phyloP scores from a whole-genome alignment of 2,888 invertebrate species.

The Gastracanthus pulcherrimus region DNA sequence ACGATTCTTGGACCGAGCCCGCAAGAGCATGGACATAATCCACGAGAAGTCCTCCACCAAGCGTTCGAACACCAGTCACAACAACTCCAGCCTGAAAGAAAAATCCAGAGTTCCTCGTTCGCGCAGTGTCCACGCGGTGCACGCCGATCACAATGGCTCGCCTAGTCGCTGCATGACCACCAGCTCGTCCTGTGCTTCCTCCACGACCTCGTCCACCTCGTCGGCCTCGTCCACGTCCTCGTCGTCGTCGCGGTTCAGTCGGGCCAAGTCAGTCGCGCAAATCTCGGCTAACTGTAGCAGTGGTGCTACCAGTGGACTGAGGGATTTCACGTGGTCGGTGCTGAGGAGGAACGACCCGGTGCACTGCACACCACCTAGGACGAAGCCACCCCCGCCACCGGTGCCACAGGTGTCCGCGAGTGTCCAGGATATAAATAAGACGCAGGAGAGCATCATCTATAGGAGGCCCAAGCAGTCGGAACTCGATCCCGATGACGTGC shows the following conservation, averaged over 20 bases:
- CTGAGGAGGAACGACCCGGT: constrained; percentile 70
- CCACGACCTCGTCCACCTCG: constrained; percentile 56
- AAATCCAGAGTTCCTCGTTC: constrained; percentile 77
- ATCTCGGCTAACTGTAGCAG: constrained; percentile 71
- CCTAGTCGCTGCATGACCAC: constrained; percentile 58
- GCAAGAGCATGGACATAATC: constrained; percentile 81
- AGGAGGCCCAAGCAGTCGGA: constrained; percentile 75
- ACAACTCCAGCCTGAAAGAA: constrained; percentile 20
- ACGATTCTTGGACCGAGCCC: constrained; percentile 84
- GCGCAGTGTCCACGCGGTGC: constrained; percentile 79
- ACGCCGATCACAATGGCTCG: constrained; percentile 63
- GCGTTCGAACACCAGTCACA: constrained; percentile 66
- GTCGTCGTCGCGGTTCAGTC: constrained; percentile 69
- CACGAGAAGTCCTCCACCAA: constrained; percentile 72
- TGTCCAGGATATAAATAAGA: constrained; percentile 64
- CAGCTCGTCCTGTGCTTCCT: constrained; percentile 58
- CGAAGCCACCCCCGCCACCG: constrained; percentile 57
- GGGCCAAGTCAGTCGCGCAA: constrained; percentile 77
- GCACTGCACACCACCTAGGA: constrained; percentile 65
- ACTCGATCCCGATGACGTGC: constrained; percentile 78
- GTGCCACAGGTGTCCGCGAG: constrained; percentile 9
- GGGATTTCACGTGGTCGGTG: constrained; percentile 82
- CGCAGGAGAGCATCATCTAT: constrained; percentile 69
- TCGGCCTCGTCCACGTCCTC: constrained; percentile 58
- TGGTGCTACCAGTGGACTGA: constrained; percentile 73